Evolutionary conservation across 2,113 vertebrate species (phyloP).

Genomic region (Elgaria multicarinata): DNA sequence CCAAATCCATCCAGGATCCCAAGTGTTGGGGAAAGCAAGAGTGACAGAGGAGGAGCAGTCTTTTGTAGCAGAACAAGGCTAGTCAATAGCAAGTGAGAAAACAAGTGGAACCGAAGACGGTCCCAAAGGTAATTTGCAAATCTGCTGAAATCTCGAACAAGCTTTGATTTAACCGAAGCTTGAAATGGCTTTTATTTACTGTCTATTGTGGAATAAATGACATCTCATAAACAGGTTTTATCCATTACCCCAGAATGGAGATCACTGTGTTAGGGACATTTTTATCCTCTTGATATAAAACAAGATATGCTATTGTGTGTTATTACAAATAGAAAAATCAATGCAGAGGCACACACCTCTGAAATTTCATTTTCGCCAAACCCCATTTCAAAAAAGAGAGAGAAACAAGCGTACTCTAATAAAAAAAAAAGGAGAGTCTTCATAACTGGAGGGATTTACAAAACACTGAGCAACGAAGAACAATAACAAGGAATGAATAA

Average conservation of each 20-base stretch:
- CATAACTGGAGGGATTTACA: slow-evolving; percentile 79
- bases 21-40: slow-evolving; percentile 41
- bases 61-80: slow-evolving; percentile 70
- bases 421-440: slow-evolving; percentile 76
- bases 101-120: slow-evolving; percentile 79
- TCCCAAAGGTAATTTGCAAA: slow-evolving; percentile 94
- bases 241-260: slow-evolving; percentile 86
- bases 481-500: slow-evolving; percentile 76
- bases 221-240: slow-evolving; percentile 91
- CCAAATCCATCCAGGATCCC: slow-evolving; percentile 65
- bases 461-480: slow-evolving; percentile 74
- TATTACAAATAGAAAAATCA: slow-evolving; percentile 91
- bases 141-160: slow-evolving; percentile 93
- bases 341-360: slow-evolving; percentile 86
- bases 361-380: slow-evolving; percentile 85
- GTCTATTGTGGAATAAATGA: slow-evolving; percentile 91
- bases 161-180: slow-evolving; percentile 95
- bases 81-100: slow-evolving; percentile 76
- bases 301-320: slow-evolving; percentile 80
- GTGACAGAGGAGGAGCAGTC: slow-evolving; percentile 44
- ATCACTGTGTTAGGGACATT: slow-evolving; percentile 85
- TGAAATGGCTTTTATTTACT: slow-evolving; percentile 97
- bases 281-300: slow-evolving; percentile 88
- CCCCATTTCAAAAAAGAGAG: slow-evolving; percentile 74
- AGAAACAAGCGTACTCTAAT: slow-evolving; percentile 75